A percentile compares a stretch with the other conserved stretches of the same genome.
phyloP scores from a whole-genome alignment of 2,113 vertebrate genomes.

The Egretta garzetta region DNA sequence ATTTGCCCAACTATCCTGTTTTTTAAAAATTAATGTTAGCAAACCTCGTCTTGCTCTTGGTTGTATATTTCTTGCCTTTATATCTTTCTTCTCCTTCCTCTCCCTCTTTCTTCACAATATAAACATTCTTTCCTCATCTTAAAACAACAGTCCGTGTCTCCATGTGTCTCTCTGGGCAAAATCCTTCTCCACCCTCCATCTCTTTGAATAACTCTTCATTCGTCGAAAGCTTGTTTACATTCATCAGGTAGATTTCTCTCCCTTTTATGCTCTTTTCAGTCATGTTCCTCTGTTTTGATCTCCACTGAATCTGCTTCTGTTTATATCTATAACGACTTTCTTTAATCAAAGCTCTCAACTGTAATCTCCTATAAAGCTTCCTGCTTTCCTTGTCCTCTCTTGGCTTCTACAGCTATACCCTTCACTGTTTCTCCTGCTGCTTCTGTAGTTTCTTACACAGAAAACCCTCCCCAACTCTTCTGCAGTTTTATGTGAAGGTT shows the following conservation, averaged over 20 bases:
- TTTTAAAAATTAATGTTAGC: neutral
- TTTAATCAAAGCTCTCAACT: neutral
- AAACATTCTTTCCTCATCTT: neutral
- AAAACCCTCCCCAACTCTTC: neutral
- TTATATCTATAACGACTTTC: neutral
- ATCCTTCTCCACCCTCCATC: neutral
- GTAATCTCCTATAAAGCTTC: neutral
- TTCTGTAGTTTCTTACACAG: neutral
- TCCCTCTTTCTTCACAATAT: neutral
- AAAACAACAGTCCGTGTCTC: neutral
- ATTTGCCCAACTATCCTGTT: neutral
- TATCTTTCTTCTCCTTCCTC: neutral
- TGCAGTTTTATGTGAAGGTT: neutral
- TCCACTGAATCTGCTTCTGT: neutral
- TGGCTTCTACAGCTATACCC: neutral
- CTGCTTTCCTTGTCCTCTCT: neutral
- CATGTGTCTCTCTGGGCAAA: neutral
- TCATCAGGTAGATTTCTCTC: neutral
- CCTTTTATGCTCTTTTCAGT: neutral
- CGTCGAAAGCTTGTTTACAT: neutral
- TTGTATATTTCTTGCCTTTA: neutral
- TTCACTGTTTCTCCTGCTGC: neutral
- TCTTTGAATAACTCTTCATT: neutral
- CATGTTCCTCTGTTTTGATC: neutral
- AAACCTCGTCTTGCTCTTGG: neutral